Percentiles rank a stretch among this genome's conserved stretches.
Conservation (phyloP, 2,113 vertebrate species). For the Neofelis nebulosa region DNA sequence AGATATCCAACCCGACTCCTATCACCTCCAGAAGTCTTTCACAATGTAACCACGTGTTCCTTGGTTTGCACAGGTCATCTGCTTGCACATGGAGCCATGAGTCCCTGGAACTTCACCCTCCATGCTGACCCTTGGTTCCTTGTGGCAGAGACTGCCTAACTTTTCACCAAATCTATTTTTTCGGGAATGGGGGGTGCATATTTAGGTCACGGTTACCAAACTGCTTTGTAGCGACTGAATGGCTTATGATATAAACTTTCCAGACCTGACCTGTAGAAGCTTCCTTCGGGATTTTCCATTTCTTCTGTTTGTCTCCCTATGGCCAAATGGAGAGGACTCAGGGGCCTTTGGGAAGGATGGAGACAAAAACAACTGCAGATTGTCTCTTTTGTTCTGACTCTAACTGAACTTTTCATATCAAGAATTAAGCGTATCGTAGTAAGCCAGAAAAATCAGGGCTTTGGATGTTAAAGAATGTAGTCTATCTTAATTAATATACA, state of each 20-base stretch:
- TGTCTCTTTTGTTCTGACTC: background rate
- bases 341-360: background rate
- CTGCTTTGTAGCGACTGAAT: background rate
- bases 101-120: background rate
- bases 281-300: background rate
- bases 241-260: background rate
- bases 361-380: background rate
- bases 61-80: background rate
- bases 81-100: background rate
- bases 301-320: background rate
- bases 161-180: background rate
- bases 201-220: background rate
- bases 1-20: background rate
- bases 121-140: background rate
- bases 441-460: background rate
- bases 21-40: background rate
- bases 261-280: background rate
- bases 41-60: background rate
- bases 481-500: background rate
- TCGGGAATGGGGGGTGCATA: background rate
- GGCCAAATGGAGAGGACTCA: background rate
- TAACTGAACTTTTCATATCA: background rate
- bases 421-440: background rate
- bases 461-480: background rate
- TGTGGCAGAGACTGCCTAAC: background rate